Conservation (phyloP, 2,113 vertebrate genomes). For the Gambusia holbrooki region DNA sequence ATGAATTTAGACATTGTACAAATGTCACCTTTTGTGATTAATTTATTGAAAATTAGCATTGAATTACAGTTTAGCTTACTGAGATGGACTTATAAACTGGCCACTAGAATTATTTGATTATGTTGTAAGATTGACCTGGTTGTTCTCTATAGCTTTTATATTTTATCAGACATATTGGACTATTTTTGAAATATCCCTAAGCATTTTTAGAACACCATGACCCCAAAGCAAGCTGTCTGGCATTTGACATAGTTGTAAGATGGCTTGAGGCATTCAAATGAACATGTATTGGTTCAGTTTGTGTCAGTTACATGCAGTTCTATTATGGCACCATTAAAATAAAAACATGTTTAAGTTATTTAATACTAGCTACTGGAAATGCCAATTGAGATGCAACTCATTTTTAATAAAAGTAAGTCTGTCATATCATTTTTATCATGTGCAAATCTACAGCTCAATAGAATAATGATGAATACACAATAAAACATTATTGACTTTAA, state of each 20-base stretch:
- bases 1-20: no score
- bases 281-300: conserved; percentile 2
- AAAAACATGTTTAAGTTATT: not conserved
- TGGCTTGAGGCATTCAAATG: conserved; percentile 20
- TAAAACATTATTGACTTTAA: no score
- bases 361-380: conserved; percentile 12
- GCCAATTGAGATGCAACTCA: not conserved
- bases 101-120: conserved; percentile 7
- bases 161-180: conserved; percentile 40
- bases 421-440: no score
- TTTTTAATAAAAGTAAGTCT: not conserved
- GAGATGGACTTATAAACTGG: not conserved
- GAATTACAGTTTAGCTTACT: not conserved
- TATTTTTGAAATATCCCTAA: conserved; percentile 33
- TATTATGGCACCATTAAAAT: conserved; percentile 10
- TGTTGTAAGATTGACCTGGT: not conserved
- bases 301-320: not conserved
- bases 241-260: conserved; percentile 56
- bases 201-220: conserved; percentile 21
- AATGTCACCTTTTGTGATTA: no score
- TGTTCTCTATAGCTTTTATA: conserved; percentile 20
- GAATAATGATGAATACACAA: no score
- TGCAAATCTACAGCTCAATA: no score
- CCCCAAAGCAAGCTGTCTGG: conserved; percentile 36
- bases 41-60: no score